Conservation (phyloP, 2,113 vertebrate genomes). For the Podocnemis expansa region DNA sequence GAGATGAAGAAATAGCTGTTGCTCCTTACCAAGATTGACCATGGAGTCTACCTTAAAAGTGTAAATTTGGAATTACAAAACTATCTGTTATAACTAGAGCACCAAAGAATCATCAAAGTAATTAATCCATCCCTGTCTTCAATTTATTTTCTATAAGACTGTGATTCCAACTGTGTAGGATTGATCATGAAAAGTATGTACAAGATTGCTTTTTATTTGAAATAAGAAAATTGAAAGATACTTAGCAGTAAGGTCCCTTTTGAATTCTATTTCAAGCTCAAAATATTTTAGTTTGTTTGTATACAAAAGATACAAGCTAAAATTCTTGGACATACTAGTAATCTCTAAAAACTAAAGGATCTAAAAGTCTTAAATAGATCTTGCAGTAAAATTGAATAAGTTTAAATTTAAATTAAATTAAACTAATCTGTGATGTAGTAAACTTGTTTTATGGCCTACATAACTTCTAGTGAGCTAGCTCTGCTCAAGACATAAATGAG, state of each 20-base stretch:
- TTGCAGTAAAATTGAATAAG: not conserved
- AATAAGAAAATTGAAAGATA: not conserved
- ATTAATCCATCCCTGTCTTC: not conserved
- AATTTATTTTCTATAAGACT: not conserved
- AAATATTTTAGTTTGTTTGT: not conserved
- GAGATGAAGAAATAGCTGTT: not conserved
- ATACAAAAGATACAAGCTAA: not conserved
- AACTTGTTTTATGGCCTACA: not conserved
- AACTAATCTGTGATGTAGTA: not conserved
- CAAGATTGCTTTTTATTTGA: not conserved
- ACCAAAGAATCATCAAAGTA: not conserved
- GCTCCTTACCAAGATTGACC: not conserved
- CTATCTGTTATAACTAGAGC: not conserved
- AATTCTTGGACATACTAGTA: not conserved
- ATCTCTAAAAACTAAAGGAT: not conserved
- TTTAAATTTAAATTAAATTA: not conserved
- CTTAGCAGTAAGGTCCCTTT: not conserved
- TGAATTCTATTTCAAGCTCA: not conserved
- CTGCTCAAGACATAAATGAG: not conserved
- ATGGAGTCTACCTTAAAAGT: not conserved
- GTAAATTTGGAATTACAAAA: not conserved
- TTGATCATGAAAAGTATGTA: not conserved
- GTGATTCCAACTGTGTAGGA: not conserved
- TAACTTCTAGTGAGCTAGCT: not conserved
- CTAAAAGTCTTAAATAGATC: not conserved